Base-by-base conservation (phyloP, 2,113 vertebrate genomes). In the Arenaria interpres region DNA sequence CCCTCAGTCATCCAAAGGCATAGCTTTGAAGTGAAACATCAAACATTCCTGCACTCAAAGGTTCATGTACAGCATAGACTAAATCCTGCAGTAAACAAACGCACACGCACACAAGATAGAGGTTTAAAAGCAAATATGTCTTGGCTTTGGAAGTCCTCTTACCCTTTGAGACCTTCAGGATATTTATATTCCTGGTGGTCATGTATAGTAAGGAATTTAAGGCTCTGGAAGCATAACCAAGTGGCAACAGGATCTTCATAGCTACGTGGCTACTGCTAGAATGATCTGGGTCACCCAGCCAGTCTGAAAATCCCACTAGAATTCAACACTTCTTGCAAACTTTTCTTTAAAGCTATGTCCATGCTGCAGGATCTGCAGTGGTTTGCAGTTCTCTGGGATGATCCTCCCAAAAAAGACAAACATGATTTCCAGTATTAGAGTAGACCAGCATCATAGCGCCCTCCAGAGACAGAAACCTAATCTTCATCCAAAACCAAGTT, bases 401-500 rank as follows among this genome's bases (percentile, higher is more conserved):
- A 35, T 62, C 25, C 46, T 39, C 68, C 67, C 33, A 8, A 15
- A 63, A 71, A 64, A 50, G 3, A 30, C 24, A 53, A 72, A 20
- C 7, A 60, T 2, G 7, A 24, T 35, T 72, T 48, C 24, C 17
- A 32, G 23, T 6, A 37, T 72, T 46, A n/a, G 33, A 39, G 37
- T 1, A 82, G 53, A 32, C 30, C 30, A 41, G 12, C 20, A 35
- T 19, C 43, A 43, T 57, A 33, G 41, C 13, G 56, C 56, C 19
- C 66, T 63, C 37, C 63, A 72, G 81, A 63, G n/a, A 59, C 37
- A 24, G 33, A 16, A 4, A 30, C 43, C 41, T 51, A 53, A 62
- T 15, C 18, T 57, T 37, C 5, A 3, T 8, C 62, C 86, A 53
- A 48, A 82, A 21, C 0, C 1, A 2, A 33, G 11, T 7, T 32